Evolutionary conservation across 2,888 invertebrate genomes (phyloP).

Genomic region (Vanessa cardui): DNA sequence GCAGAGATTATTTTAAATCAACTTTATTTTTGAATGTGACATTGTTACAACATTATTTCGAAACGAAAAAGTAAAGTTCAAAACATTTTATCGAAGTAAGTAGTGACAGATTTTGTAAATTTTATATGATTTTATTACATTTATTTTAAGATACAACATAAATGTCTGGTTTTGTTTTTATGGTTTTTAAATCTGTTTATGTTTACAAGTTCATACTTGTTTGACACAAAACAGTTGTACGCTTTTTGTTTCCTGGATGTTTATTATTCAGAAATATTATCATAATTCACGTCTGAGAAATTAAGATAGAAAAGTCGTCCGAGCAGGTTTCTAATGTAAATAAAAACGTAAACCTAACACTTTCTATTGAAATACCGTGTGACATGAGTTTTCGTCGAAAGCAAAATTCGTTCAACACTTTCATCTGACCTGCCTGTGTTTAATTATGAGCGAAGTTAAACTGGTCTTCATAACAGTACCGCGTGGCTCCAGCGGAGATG

Average conservation of each 20-base stretch:
- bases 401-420: slow-evolving; percentile 80
- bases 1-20: not conserved
- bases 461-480: slow-evolving; percentile 76
- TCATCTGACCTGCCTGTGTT: slow-evolving; percentile 72
- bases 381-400: slow-evolving; percentile 69
- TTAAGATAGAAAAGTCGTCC: not conserved
- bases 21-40: not conserved
- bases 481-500: slow-evolving; percentile 53
- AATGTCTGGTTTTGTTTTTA: too few species aligned
- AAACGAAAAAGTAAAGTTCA: not conserved
- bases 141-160: not conserved
- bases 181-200: too few species aligned
- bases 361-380: slow-evolving; percentile 65
- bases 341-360: slow-evolving; percentile 64
- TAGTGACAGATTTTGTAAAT: too few species aligned
- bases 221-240: too few species aligned
- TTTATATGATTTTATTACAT: not conserved
- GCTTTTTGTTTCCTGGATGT: not conserved
- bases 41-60: not conserved
- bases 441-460: slow-evolving; percentile 66
- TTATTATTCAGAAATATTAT: not conserved
- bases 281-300: not conserved
- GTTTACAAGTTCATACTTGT: too few species aligned
- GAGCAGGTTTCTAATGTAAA: slow-evolving; percentile 7
- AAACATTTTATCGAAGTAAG: too few species aligned